phyloP scores from a whole-genome alignment of 2,888 invertebrate genomes.

The Latrodectus elegans region DNA sequence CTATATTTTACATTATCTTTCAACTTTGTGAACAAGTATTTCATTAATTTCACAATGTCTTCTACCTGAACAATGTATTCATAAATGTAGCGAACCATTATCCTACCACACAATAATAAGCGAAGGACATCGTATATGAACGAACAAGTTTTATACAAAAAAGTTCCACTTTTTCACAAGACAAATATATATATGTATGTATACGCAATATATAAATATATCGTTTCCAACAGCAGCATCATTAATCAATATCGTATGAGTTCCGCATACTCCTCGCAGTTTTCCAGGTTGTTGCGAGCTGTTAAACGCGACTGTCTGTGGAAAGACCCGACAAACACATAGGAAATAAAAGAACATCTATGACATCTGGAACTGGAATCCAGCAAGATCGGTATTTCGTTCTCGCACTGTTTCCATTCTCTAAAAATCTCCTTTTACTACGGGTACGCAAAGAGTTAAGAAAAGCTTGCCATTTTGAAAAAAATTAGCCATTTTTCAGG shows the following conservation, averaged over 20 bases:
- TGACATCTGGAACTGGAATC: not conserved
- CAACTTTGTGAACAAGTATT: no score
- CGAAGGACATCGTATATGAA: conserved; percentile 36
- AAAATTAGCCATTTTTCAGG: no score
- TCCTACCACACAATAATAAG: not conserved
- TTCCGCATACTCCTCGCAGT: not conserved
- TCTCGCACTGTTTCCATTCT: conserved; percentile 13
- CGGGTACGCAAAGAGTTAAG: conserved; percentile 6
- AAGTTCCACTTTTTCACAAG: conserved; percentile 49
- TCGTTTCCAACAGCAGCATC: conserved; percentile 50
- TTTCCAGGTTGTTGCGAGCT: conserved; percentile 1
- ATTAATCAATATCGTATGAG: not conserved
- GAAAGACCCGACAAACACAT: conserved; percentile 10
- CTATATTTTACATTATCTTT: no score
- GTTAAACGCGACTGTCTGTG: conserved; percentile 7
- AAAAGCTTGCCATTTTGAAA: not conserved
- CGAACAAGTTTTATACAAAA: conserved; percentile 62
- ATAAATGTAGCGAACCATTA: no score
- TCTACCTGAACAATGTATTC: no score
- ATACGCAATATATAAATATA: conserved; percentile 64
- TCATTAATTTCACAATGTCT: no score
- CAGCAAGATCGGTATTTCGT: not conserved
- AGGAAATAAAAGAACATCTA: not conserved
- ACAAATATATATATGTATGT: conserved; percentile 64
- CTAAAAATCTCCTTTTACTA: not conserved